Evolutionary conservation across 1,140 invertebrate genomes (phyloP).

Genomic region (Hermetia illucens): DNA sequence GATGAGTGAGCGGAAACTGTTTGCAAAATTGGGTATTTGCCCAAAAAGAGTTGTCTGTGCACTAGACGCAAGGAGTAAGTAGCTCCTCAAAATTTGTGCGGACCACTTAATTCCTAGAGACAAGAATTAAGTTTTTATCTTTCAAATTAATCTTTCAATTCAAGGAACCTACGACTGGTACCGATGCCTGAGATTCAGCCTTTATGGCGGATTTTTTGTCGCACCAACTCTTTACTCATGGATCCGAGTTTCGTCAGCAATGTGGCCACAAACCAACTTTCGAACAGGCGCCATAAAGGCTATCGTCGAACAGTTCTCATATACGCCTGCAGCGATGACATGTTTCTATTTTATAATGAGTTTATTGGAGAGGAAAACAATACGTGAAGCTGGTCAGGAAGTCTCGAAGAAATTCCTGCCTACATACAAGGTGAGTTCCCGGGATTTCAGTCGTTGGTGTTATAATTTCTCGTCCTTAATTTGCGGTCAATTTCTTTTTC

Average conservation of each 20-base stretch:
- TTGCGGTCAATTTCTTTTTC: constrained; percentile 10
- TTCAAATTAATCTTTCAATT: constrained; percentile 1
- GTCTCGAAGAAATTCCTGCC: constrained; percentile 63
- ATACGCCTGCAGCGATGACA: constrained; percentile 63
- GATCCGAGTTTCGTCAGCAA: constrained; percentile 40
- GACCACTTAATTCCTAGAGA: too few relatives aligned
- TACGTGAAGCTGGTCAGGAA: constrained; percentile 51
- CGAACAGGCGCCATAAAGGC: constrained; percentile 53
- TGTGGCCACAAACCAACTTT: constrained; percentile 49
- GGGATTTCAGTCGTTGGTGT: neutral
- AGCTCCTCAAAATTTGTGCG: too few relatives aligned
- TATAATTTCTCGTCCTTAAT: neutral
- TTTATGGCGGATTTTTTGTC: constrained; percentile 57
- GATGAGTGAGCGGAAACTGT: too few relatives aligned
- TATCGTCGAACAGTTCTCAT: constrained; percentile 64
- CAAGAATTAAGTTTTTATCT: too few relatives aligned
- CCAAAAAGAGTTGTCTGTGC: too few relatives aligned
- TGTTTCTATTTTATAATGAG: constrained; percentile 75
- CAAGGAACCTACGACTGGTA: constrained; percentile 36
- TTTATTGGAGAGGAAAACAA: constrained; percentile 55
- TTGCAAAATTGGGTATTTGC: too few relatives aligned
- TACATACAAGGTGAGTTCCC: constrained; percentile 37
- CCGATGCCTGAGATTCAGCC: constrained; percentile 45
- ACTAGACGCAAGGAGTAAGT: too few relatives aligned
- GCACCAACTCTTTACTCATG: constrained; percentile 57